phyloP scores from a whole-genome alignment of 2,113 vertebrate genomes.

The Odocoileus hemionus region DNA sequence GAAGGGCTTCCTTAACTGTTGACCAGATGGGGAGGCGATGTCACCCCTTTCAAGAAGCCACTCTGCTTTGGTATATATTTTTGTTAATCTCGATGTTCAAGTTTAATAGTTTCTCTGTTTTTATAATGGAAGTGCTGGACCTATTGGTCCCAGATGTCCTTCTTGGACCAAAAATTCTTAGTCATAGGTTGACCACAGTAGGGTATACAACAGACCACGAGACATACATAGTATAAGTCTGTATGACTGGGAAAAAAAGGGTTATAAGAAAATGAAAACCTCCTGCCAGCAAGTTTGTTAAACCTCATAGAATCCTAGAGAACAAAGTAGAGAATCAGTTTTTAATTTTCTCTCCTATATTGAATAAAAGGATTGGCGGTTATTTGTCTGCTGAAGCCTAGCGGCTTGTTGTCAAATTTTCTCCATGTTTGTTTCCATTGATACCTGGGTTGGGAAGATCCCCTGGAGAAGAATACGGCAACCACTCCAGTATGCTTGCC shows the following conservation, averaged over 20 bases:
- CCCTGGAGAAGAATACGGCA: background rate
- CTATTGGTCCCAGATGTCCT: background rate
- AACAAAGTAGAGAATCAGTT: background rate
- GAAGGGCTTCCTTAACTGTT: background rate
- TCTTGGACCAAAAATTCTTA: background rate
- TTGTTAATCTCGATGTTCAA: background rate
- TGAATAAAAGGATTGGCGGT: background rate
- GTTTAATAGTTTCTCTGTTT: background rate
- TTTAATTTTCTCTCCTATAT: background rate
- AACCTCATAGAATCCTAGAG: background rate
- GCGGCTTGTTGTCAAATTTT: background rate
- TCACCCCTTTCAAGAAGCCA: background rate
- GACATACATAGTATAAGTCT: rapidly evolving
- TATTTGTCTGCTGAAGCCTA: background rate
- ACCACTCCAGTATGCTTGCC: background rate
- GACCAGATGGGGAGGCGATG: background rate
- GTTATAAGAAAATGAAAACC: background rate
- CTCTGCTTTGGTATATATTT: background rate
- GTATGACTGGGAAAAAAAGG: background rate
- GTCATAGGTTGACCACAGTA: background rate
- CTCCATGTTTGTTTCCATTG: background rate
- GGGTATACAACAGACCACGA: rapidly evolving
- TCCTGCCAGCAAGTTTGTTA: background rate
- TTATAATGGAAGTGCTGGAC: background rate
- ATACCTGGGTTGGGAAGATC: background rate